A percentile compares a stretch with the other conserved stretches of the same genome.
Evolutionary conservation across 2,797 vertebrate genomes (phyloP).

Genomic region (Dicrostonyx torquatus): DNA sequence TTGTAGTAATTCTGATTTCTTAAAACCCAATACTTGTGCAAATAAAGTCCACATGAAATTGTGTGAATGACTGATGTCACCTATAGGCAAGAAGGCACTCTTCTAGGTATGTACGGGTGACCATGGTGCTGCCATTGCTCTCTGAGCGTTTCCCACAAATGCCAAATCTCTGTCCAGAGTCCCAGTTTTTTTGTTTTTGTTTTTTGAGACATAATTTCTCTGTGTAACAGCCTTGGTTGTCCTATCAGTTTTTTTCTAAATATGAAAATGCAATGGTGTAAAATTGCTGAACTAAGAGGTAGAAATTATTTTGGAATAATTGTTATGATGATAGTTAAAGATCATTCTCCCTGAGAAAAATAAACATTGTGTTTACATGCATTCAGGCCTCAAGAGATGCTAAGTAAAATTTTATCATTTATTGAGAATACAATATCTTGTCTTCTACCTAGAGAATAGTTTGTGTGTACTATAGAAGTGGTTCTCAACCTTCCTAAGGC

Average conservation of each 20-base stretch:
- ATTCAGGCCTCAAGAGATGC: not conserved
- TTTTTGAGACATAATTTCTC: not conserved
- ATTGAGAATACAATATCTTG: not conserved
- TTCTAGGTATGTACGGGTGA: not conserved
- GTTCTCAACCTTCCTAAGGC: not conserved
- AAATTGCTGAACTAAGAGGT: not conserved
- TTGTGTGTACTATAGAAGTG: not conserved
- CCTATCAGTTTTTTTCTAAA: not conserved
- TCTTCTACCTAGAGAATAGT: slow-evolving; percentile 20
- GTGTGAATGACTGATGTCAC: not conserved
- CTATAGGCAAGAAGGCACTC: not conserved
- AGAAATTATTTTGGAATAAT: slow-evolving; percentile 33
- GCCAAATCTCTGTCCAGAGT: not conserved
- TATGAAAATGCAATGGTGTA: not conserved
- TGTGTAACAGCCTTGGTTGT: not conserved
- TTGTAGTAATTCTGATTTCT: not conserved
- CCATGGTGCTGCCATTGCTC: not conserved
- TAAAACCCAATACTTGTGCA: not conserved
- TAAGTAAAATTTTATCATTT: not conserved
- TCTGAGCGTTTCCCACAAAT: not conserved
- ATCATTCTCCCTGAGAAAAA: slow-evolving; percentile 10
- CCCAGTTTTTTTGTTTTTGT: not conserved
- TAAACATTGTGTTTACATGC: not conserved
- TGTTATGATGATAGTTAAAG: not conserved
- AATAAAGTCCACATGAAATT: not conserved